Percentiles rank a stretch among this genome's conserved stretches.
Conservation (phyloP, 2,113 vertebrate species). For the Perognathus longimembris region DNA sequence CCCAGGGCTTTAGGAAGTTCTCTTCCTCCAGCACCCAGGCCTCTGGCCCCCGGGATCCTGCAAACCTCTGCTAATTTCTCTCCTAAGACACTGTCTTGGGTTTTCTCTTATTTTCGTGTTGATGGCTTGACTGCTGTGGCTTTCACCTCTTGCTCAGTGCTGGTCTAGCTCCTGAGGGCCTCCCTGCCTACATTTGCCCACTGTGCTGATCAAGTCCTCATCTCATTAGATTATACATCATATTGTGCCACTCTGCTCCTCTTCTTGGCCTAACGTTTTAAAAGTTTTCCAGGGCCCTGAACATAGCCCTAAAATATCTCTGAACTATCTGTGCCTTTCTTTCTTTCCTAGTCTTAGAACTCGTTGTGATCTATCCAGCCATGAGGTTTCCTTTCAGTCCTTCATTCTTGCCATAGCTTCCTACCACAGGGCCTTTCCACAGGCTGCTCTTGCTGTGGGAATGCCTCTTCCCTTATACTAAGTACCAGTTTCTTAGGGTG, state of each 20-base stretch:
- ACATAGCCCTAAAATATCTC: background rate
- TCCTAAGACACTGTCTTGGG: background rate
- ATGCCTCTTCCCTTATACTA: background rate
- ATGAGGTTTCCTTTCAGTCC: background rate
- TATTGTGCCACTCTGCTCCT: background rate
- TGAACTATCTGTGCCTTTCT: background rate
- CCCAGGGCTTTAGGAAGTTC: background rate
- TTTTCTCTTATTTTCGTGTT: background rate
- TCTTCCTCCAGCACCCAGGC: background rate
- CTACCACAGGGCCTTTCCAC: constrained; percentile 6
- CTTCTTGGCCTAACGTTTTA: background rate
- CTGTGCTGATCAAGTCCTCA: background rate
- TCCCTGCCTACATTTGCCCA: background rate
- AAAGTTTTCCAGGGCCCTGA: background rate
- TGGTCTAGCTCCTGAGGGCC: no score
- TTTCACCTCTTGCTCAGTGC: background rate
- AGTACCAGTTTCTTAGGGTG: background rate
- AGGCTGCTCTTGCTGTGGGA: background rate
- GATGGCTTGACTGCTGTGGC: background rate
- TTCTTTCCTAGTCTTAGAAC: background rate
- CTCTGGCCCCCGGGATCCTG: no score
- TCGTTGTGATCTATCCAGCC: background rate
- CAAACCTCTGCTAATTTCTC: background rate
- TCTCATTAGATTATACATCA: background rate
- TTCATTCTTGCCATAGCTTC: background rate